Percentiles rank a stretch among this genome's conserved stretches.
phyloP scores from a whole-genome alignment of 1,140 invertebrate genomes.

The Cherax quadricarinatus region DNA sequence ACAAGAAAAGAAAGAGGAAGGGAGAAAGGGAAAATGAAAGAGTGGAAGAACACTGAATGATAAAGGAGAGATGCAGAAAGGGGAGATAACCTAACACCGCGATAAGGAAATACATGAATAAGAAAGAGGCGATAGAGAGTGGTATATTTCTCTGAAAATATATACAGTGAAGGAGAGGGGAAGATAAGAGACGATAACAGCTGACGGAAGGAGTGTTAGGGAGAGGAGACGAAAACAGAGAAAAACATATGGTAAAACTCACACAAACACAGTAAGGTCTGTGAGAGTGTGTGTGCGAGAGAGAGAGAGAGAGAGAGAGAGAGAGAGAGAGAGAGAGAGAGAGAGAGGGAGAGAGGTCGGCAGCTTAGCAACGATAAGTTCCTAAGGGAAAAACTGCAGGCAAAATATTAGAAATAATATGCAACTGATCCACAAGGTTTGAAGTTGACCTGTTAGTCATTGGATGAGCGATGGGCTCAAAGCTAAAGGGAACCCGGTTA shows the following conservation, averaged over 20 bases:
- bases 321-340: slow-evolving; percentile 1
- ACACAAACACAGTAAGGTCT: background rate
- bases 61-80: background rate
- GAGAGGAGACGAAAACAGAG: background rate
- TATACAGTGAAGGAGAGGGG: background rate
- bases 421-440: background rate
- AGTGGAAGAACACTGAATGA: background rate
- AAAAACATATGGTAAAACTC: background rate
- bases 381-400: background rate
- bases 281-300: too few relatives aligned
- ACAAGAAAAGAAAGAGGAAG: background rate
- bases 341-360: background rate
- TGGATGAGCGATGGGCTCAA: background rate
- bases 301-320: background rate
- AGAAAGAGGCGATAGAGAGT: background rate
- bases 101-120: background rate
- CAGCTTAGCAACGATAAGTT: background rate
- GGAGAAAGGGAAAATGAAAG: background rate
- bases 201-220: background rate
- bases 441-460: background rate
- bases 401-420: background rate
- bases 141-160: background rate
- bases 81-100: background rate
- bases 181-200: background rate
- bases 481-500: background rate